Base-by-base conservation (phyloP, 1,140 invertebrate genomes). In the Cherax destructor region DNA sequence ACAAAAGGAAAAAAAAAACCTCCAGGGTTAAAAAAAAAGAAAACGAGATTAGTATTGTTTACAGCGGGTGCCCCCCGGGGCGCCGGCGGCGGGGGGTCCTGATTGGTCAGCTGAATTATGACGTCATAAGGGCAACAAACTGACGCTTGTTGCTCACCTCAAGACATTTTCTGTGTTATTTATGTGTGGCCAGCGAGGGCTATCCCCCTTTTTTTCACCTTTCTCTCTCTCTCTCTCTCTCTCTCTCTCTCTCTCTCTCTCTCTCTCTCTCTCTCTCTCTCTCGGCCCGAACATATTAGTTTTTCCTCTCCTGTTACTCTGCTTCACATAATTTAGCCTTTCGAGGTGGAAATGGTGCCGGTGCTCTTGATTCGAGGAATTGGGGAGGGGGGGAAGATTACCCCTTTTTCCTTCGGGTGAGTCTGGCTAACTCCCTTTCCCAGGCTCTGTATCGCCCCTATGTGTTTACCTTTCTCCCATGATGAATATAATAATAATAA, bases 31-130 rank as follows among this genome's bases (percentile, higher is more conserved):
- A 41, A 41, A 41, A 41, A 18, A 18, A 56, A 24, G n/a, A 61
- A 56, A 65, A n/a, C 41, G 61, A 65, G 59, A 80, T 61, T 61
- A 74, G 86, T 49, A 50, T 59, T 52, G 74, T 49, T 72, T 74
- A 56, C 65, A 74, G 24, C 16, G 83, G 77, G 50, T 21, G 86
- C 30, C 86, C 79, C 86, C 86, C 65, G 77, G 56, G 78, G 86
- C 24, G n/a, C 47, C n/a, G 6, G 41, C 61, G 77, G 77, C 86
- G 52, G 86, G 86, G 86, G 59, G 86, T 52, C 86, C 86, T 88
- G 86, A 88, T 88, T 88, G 86, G 86, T 79, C 86, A 80, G 86
- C 86, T 88, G 78, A 88, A 88, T 69, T 88, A 88, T 88, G 86
- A 88, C 77, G 86, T 88, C 86, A 88, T 88, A 88, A 88, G 77